Evolutionary conservation across 2,113 vertebrate species (phyloP), one percentile per base, ranked within the genome.

Genomic region (Grus americana): DNA sequence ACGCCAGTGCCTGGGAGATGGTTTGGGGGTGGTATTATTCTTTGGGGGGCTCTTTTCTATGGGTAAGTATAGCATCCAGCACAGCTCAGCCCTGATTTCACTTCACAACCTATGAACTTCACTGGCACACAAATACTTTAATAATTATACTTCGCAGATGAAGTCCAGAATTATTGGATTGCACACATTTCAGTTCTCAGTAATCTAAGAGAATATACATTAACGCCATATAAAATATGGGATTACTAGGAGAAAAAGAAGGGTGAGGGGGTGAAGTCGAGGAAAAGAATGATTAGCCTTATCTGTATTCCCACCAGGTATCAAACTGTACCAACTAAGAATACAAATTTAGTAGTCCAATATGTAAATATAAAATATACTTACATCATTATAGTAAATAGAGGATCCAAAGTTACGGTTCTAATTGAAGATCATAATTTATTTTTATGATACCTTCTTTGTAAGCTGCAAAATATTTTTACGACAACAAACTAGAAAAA

Each of bases 251-350:
- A 90, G 12, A 0, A 1, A 12, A 32, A 4, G 6, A 15, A n/a
- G 17, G 2, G 4, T 11, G 47, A 18, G 2, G 15, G 22, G 10
- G 4, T 68, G 13, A 40, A 79, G 10, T 14, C 1, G 3, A 83
- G 49, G 11, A 78, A 49, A 72, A 79, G 14, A 57, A 81, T 58
- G 46, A 75, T 68, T 84, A 83, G 26, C 65, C 26, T 73, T 52
- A 81, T 75, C 65, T 61, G 22, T 71, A 83, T 91, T 88, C 75
- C 44, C 65, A n/a, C 38, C 75, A 88, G n/a, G 24, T 52, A 67
- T 44, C 32, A 30, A 54, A 18, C 20, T 12, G 15, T 19, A 49
- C 16, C 22, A 70, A 42, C 36, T 38, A 76, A 73, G 63, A 91
- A 82, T 49, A 76, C 12, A 76, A 86, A 91, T 66, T 2, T 54